Conservation (phyloP, 2,888 invertebrate genomes). For the Hypena proboscidalis region DNA sequence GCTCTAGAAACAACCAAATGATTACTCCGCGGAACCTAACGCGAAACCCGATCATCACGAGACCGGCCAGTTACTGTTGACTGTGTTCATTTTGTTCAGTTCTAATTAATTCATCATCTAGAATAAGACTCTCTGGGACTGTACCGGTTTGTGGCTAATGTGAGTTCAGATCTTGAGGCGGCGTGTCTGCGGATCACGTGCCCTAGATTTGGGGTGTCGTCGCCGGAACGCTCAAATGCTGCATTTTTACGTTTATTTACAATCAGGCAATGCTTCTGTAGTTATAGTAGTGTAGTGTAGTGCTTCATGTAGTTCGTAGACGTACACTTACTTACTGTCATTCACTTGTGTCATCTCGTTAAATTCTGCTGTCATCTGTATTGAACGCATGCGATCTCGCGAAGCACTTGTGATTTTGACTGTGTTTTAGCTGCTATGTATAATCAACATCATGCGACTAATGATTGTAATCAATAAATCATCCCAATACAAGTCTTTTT, state of each 20-base stretch:
- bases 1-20: constrained; percentile 64
- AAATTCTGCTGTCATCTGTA: constrained; percentile 55
- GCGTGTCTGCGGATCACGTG: constrained; percentile 74
- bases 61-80: constrained; percentile 64
- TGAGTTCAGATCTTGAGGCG: constrained; percentile 72
- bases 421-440: constrained; percentile 29
- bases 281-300: constrained; percentile 41
- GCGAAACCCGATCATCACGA: constrained; percentile 57
- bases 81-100: constrained; percentile 55
- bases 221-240: constrained; percentile 69
- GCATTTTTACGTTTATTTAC: constrained; percentile 68
- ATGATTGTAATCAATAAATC: constrained; percentile 39
- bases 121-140: constrained; percentile 68
- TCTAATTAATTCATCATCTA: constrained; percentile 47
- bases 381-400: constrained; percentile 62
- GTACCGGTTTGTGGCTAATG: constrained; percentile 77
- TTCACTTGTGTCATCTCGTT: constrained; percentile 50
- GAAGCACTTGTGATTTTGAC: constrained; percentile 50
- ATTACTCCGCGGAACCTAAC: constrained; percentile 67
- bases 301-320: constrained; percentile 18
- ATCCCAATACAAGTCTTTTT: constrained; percentile 36
- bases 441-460: constrained; percentile 32
- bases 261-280: constrained; percentile 67
- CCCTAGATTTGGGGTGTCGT: constrained; percentile 76
- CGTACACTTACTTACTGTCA: constrained; percentile 39